These are phyloP conservation scores for Drosophila watanabei DNA, from an alignment of 1,140 invertebrate species.

Conservation along the genomic window DNA sequence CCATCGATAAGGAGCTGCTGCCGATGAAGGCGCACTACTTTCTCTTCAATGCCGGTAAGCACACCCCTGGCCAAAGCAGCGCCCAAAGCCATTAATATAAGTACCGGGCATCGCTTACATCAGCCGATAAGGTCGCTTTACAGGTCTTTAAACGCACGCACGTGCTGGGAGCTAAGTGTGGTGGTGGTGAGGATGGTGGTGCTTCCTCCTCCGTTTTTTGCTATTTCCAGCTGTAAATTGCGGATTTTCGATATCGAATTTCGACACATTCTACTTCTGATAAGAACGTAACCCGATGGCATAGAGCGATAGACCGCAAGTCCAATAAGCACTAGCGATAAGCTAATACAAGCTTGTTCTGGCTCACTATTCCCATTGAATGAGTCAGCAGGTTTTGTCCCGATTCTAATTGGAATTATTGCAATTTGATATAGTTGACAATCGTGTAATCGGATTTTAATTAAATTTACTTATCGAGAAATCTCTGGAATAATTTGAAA, in stretches of 20 bases:
- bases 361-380: slow-evolving; percentile 16
- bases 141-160: slow-evolving; percentile 23
- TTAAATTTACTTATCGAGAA: not conserved
- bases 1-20: slow-evolving; percentile 90
- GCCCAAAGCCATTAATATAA: slow-evolving; percentile 38
- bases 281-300: slow-evolving; percentile 23
- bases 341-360: slow-evolving; percentile 19
- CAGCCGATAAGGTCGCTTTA: slow-evolving; percentile 30
- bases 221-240: not conserved
- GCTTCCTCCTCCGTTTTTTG: not conserved
- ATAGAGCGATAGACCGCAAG: slow-evolving; percentile 8
- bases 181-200: not conserved
- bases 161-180: slow-evolving; percentile 17
- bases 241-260: slow-evolving; percentile 6
- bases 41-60: slow-evolving; percentile 94
- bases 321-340: slow-evolving; percentile 25
- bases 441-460: not conserved
- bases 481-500: not conserved
- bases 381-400: slow-evolving; percentile 7
- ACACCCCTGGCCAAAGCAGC: not conserved
- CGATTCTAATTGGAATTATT: slow-evolving; percentile 6
- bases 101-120: slow-evolving; percentile 43
- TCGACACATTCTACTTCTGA: slow-evolving; percentile 13
- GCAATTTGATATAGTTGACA: slow-evolving; percentile 6
- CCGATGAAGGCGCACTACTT: slow-evolving; percentile 96